A percentile compares a stretch with the other conserved stretches of the same genome.
These are phyloP conservation scores for Chrysolina oricalcia DNA, from an alignment of 2,888 invertebrate species.

Conservation along the genomic window DNA sequence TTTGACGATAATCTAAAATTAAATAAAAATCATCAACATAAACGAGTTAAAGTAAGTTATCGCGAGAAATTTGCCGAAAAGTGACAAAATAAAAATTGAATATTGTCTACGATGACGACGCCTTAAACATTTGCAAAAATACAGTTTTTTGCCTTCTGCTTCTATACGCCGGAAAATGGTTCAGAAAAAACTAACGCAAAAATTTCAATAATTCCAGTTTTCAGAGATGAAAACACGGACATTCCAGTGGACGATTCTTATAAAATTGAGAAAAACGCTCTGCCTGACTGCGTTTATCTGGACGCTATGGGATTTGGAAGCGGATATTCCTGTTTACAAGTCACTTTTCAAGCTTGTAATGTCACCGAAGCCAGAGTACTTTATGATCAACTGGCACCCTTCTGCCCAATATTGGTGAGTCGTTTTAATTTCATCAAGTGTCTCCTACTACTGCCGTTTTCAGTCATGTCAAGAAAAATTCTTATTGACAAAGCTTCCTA, in stretches of 20 bases:
- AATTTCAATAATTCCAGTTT: conserved; percentile 78
- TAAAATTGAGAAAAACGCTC: conserved; percentile 78
- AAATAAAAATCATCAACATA: neutral
- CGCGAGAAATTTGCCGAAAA: too few species aligned
- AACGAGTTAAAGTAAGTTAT: neutral
- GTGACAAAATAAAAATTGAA: neutral
- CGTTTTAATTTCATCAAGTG: neutral
- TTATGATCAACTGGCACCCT: conserved; percentile 96
- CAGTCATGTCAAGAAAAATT: too few species aligned
- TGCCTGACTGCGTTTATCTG: conserved; percentile 95
- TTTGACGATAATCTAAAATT: conserved; percentile 31
- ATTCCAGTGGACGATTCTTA: conserved; percentile 87
- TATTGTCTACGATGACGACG: neutral
- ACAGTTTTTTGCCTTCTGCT: too few species aligned
- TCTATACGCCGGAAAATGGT: too few species aligned
- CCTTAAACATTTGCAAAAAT: too few species aligned
- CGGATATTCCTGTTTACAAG: conserved; percentile 97
- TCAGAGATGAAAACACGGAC: conserved; percentile 89
- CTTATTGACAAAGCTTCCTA: too few species aligned
- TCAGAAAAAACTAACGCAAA: neutral
- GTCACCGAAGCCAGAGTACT: conserved; percentile 95
- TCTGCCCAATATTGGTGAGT: conserved; percentile 95
- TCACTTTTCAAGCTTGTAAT: conserved; percentile 97
- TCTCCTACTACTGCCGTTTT: too few species aligned
- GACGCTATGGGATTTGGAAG: conserved; percentile 99